A percentile compares a stretch with the other conserved stretches of the same genome.
Evolutionary conservation across 30 jellyfish, hydroid and myxozoan species (phyloP).

Genomic region (Chrysaora quinquecirrha): DNA sequence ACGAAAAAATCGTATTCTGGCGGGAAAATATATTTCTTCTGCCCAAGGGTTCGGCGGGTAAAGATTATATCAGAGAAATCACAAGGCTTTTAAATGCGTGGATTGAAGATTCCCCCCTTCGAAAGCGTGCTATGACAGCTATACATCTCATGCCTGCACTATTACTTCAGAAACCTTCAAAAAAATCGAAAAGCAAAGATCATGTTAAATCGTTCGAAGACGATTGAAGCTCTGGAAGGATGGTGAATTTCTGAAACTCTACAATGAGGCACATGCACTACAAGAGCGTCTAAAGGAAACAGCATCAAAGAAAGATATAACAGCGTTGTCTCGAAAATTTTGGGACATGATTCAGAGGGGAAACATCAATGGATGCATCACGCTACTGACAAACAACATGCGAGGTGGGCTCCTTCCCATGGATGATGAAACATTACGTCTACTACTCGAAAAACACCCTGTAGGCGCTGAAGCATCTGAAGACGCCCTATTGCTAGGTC

Average conservation of each 20-base stretch:
- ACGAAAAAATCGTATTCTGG: background rate
- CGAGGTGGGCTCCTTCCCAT: background rate
- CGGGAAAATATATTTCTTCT: no score
- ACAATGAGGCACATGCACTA: background rate
- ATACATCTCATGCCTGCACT: slow-evolving; percentile 4
- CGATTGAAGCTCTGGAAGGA: background rate
- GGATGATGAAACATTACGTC: background rate
- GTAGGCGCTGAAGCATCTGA: background rate
- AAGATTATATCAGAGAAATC: slow-evolving; percentile 1
- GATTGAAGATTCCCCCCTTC: slow-evolving; percentile 2
- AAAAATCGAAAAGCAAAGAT: slow-evolving; percentile 17
- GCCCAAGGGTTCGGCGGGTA: background rate
- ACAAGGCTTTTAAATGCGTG: slow-evolving; percentile 3
- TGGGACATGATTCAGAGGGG: background rate
- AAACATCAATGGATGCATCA: background rate
- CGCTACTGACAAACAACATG: slow-evolving; percentile 4
- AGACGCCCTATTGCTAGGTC: background rate
- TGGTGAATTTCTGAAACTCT: background rate
- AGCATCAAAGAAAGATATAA: background rate
- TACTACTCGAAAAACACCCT: background rate
- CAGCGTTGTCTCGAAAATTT: background rate
- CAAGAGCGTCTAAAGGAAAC: background rate
- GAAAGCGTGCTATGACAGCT: background rate
- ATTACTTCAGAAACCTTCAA: slow-evolving; percentile 16
- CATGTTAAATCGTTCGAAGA: background rate